Evolutionary conservation across 2,113 vertebrate species (phyloP).

Genomic region (Anolis sagrei): DNA sequence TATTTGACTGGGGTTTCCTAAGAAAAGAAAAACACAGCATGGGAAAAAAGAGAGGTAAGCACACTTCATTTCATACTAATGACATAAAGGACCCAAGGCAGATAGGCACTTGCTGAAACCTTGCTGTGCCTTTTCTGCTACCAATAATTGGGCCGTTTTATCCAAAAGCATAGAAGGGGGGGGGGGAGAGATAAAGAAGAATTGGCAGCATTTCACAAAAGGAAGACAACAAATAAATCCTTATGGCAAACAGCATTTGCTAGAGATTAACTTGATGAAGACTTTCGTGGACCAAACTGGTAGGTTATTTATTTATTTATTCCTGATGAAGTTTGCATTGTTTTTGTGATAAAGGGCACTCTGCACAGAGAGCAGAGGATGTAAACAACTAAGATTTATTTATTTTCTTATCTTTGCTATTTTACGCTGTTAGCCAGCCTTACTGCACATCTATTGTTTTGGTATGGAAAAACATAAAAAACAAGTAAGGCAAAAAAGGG

Average conservation of each 20-base stretch:
- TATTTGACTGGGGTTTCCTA: conserved; percentile 98
- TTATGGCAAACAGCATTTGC: conserved; percentile 61
- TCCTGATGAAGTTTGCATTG: conserved; percentile 65
- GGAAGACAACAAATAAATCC: conserved; percentile 58
- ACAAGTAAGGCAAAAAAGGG: no score
- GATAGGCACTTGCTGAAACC: background rate
- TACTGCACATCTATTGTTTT: conserved; percentile 59
- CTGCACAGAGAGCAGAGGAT: conserved; percentile 53
- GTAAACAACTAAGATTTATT: conserved; percentile 65
- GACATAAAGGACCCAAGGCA: conserved; percentile 28
- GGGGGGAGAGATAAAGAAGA: conserved; percentile 34
- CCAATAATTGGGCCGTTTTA: conserved; percentile 49
- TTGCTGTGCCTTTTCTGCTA: conserved; percentile 1
- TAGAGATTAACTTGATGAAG: conserved; percentile 61
- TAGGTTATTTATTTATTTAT: conserved; percentile 32
- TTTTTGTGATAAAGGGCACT: conserved; percentile 72
- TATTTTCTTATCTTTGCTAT: conserved; percentile 65
- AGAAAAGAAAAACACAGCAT: conserved; percentile 67
- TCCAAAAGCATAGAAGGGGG: conserved; percentile 8
- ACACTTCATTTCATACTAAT: conserved; percentile 41
- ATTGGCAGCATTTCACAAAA: conserved; percentile 37
- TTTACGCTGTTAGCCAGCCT: conserved; percentile 62
- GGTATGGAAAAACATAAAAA: conserved; percentile 43
- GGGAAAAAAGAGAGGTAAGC: conserved; percentile 45
- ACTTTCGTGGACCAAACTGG: conserved; percentile 61